Percentiles rank a stretch among this genome's conserved stretches.
Conservation (phyloP, 2,888 invertebrate species). For the Drosophila subsilvestris region DNA sequence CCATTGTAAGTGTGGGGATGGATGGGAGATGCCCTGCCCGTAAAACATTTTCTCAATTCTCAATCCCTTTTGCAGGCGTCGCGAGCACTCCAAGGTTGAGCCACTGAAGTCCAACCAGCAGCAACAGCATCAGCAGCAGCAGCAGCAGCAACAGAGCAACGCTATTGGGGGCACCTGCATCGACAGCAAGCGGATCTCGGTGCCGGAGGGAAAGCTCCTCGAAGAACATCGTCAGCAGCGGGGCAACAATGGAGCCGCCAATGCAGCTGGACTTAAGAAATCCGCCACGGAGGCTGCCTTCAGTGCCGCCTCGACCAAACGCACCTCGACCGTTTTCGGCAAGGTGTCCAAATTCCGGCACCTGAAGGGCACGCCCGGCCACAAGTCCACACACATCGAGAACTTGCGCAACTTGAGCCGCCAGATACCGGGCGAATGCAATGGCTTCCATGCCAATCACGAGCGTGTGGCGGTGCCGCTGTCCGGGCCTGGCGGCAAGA, state of each 20-base stretch:
- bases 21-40: background rate
- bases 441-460: constrained; percentile 95
- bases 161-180: constrained; percentile 9
- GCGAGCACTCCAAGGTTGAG: constrained; percentile 86
- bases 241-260: constrained; percentile 74
- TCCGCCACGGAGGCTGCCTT: constrained; percentile 84
- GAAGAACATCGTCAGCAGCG: constrained; percentile 77
- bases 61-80: constrained; percentile 84
- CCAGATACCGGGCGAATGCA: constrained; percentile 96
- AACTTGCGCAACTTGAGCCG: constrained; percentile 95
- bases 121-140: too few relatives aligned
- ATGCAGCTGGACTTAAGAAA: constrained; percentile 73
- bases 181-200: constrained; percentile 82
- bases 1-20: constrained; percentile 85
- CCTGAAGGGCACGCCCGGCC: constrained; percentile 94
- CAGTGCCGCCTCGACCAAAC: constrained; percentile 88
- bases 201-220: constrained; percentile 81
- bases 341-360: constrained; percentile 97
- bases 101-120: constrained; percentile 80
- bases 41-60: background rate
- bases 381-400: constrained; percentile 95
- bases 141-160: constrained; percentile 51
- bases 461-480: constrained; percentile 95
- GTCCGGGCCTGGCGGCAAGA: constrained; percentile 95
- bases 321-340: constrained; percentile 94